These are phyloP conservation scores for Hippotragus niger DNA, from an alignment of 2,113 vertebrate genomes.

Conservation along the genomic window DNA sequence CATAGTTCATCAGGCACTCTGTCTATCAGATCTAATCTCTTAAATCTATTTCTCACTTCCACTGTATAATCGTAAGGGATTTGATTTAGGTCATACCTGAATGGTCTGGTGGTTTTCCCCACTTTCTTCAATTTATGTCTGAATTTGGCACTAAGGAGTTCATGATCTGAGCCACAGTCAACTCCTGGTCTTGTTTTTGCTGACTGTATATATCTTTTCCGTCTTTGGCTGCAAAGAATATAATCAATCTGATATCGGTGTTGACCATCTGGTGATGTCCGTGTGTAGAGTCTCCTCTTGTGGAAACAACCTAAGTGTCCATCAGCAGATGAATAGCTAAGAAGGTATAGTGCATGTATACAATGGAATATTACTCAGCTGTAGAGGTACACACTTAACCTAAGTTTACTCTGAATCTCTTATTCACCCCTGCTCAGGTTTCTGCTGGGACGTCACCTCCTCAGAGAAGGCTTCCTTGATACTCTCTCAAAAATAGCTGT, in stretches of 20 bases:
- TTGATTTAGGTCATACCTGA: background rate
- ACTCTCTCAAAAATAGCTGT: background rate
- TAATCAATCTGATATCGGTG: background rate
- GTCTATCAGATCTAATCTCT: background rate
- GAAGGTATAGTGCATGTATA: background rate
- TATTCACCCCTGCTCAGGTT: background rate
- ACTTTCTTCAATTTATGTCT: background rate
- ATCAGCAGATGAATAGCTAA: background rate
- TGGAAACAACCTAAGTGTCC: background rate
- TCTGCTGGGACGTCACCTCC: background rate
- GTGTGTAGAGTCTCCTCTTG: background rate
- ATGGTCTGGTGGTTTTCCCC: background rate
- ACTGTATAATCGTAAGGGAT: background rate
- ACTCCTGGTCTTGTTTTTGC: background rate
- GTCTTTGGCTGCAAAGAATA: background rate
- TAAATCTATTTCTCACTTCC: background rate
- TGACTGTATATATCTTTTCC: background rate
- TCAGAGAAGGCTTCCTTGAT: background rate
- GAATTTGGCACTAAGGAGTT: background rate
- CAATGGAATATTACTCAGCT: background rate
- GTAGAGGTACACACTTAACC: background rate
- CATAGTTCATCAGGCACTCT: background rate
- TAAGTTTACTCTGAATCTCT: background rate
- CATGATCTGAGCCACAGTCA: background rate
- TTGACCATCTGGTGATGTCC: background rate